Conservation (phyloP, 1,140 invertebrate species). For the Nephotettix cincticeps region DNA sequence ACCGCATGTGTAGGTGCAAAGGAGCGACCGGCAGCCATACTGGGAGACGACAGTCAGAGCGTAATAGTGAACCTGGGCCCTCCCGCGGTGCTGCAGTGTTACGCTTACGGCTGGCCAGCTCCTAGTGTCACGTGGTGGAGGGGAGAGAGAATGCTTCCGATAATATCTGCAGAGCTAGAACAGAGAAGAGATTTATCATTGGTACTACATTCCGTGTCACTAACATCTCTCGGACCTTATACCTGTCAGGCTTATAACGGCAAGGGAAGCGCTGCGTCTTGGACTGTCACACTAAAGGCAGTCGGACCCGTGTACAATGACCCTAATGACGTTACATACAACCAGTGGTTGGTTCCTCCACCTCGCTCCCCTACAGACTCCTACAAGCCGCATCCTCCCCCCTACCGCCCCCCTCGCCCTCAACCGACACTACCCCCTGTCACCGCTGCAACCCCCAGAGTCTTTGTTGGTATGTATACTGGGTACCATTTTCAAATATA, state of each 20-base stretch:
- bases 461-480: constrained; percentile 38
- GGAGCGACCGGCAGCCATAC: constrained; percentile 51
- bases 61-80: constrained; percentile 68
- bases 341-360: constrained; percentile 45
- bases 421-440: constrained; percentile 42
- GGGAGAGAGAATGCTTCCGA: constrained; percentile 69
- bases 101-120: constrained; percentile 77
- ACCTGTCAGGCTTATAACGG: constrained; percentile 87
- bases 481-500: too few species aligned
- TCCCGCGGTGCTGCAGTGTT: constrained; percentile 72
- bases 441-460: constrained; percentile 33
- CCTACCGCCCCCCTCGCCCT: constrained; percentile 37
- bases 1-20: constrained; percentile 50
- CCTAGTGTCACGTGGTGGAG: constrained; percentile 86
- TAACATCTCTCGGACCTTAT: constrained; percentile 76
- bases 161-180: constrained; percentile 68
- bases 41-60: constrained; percentile 57
- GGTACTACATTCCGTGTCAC: constrained; percentile 65
- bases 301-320: constrained; percentile 58
- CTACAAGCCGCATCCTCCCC: constrained; percentile 30
- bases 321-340: constrained; percentile 43
- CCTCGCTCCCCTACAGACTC: constrained; percentile 40
- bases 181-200: constrained; percentile 72
- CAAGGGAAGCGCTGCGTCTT: constrained; percentile 69
- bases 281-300: constrained; percentile 69